phyloP scores from a whole-genome alignment of 2,888 invertebrate species.

The Eristalis tenax region DNA sequence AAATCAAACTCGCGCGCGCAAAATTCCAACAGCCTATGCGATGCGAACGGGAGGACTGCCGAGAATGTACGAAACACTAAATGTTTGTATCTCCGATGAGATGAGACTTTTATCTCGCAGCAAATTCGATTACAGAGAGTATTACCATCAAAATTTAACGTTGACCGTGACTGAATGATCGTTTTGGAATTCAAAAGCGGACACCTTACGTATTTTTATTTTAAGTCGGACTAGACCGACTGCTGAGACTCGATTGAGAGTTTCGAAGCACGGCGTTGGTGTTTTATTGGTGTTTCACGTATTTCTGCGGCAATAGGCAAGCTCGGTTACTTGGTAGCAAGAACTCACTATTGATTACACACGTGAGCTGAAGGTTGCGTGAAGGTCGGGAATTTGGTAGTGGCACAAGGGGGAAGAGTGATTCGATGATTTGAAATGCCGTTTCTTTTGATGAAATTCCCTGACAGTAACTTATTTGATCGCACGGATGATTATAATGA shows the following conservation, averaged over 20 bases:
- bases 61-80: neutral
- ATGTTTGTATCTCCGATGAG: neutral
- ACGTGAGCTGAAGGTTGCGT: conserved; percentile 80
- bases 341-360: conserved; percentile 77
- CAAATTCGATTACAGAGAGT: neutral
- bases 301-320: conserved; percentile 15
- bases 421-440: neutral
- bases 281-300: conserved; percentile 72
- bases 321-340: conserved; percentile 64
- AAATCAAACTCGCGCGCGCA: conserved; percentile 4
- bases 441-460: neutral
- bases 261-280: conserved; percentile 40
- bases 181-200: neutral
- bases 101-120: neutral
- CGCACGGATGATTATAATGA: neutral
- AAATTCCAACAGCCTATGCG: conserved; percentile 6
- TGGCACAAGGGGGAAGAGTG: conserved; percentile 21
- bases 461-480: neutral
- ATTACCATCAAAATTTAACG: neutral
- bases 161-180: neutral
- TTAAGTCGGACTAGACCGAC: neutral
- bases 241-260: conserved; percentile 42
- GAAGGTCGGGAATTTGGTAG: conserved; percentile 77
- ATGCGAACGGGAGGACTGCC: conserved; percentile 14
- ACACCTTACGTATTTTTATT: conserved; percentile 4